Percentiles rank a stretch among this genome's conserved stretches.
phyloP scores from a whole-genome alignment of 2,888 invertebrate genomes.

The Macrophya annulata region DNA sequence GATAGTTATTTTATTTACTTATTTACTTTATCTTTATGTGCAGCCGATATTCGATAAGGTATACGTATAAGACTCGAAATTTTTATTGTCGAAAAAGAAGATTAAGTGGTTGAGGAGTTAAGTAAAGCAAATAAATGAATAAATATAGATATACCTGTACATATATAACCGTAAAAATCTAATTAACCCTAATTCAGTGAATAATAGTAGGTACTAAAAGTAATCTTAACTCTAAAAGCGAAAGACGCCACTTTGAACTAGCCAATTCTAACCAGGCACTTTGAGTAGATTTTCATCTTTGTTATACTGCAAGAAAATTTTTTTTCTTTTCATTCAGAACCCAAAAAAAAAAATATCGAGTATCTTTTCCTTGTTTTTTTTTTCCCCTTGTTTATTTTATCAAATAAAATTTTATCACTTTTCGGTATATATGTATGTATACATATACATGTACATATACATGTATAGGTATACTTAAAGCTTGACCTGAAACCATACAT shows the following conservation, averaged over 20 bases:
- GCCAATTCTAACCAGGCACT: constrained; percentile 24
- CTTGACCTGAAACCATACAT: not conserved
- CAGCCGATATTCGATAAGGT: not conserved
- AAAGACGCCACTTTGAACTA: constrained; percentile 19
- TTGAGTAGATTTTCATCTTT: not conserved
- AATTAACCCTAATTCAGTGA: not conserved
- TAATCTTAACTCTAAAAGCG: constrained; percentile 12
- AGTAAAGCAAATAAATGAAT: not conserved
- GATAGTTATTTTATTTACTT: not conserved
- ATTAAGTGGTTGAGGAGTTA: not conserved
- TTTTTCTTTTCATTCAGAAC: constrained; percentile 42
- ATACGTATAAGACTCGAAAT: not conserved
- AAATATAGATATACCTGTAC: not conserved
- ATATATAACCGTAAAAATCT: not conserved
- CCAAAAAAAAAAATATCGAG: no score
- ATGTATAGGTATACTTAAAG: not conserved
- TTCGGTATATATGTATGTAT: no score
- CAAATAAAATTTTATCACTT: not conserved
- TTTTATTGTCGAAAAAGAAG: constrained; percentile 3
- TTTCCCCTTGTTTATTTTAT: not conserved
- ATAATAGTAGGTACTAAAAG: not conserved
- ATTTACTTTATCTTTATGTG: no score
- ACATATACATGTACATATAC: no score
- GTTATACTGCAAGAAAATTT: not conserved
- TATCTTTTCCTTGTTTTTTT: no score